Conservation (phyloP, 2,888 invertebrate genomes). For the Magallana nippona region DNA sequence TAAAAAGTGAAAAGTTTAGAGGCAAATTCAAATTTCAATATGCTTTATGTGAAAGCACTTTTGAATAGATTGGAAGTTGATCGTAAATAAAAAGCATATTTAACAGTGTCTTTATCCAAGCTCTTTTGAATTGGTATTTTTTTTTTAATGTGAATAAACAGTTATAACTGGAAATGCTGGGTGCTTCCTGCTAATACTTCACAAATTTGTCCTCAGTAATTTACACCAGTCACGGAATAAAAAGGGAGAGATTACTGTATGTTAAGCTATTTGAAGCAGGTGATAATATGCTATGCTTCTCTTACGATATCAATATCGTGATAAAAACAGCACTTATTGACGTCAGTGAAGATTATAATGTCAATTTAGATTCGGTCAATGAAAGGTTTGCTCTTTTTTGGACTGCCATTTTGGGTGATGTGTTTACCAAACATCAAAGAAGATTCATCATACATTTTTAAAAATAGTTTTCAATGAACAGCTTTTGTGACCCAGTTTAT, state of each 20-base stretch:
- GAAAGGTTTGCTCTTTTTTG: not conserved
- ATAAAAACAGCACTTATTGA: constrained; percentile 21
- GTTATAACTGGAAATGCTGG: not conserved
- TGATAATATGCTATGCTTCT: not conserved
- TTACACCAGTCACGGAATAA: not conserved
- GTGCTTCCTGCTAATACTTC: not conserved
- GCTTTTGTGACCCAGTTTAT: not conserved
- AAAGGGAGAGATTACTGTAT: not conserved
- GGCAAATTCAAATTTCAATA: not conserved
- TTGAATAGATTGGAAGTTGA: too few relatives aligned
- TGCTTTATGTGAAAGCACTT: not conserved
- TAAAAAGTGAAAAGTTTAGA: not conserved
- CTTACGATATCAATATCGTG: not conserved
- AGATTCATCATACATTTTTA: not conserved
- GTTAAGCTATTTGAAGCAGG: constrained; percentile 21
- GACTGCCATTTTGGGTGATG: not conserved
- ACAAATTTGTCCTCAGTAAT: not conserved
- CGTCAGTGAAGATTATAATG: constrained; percentile 1
- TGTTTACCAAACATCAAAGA: not conserved
- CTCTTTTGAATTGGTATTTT: too few relatives aligned
- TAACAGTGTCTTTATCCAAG: too few relatives aligned
- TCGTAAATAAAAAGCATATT: too few relatives aligned
- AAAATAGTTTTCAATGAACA: not conserved
- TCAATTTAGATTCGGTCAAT: not conserved
- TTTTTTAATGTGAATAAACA: not conserved